Percentiles rank a stretch among this genome's conserved stretches.
These are phyloP conservation scores for Clarias magur DNA, from an alignment of 2,113 vertebrate genomes.

Conservation along the genomic window DNA sequence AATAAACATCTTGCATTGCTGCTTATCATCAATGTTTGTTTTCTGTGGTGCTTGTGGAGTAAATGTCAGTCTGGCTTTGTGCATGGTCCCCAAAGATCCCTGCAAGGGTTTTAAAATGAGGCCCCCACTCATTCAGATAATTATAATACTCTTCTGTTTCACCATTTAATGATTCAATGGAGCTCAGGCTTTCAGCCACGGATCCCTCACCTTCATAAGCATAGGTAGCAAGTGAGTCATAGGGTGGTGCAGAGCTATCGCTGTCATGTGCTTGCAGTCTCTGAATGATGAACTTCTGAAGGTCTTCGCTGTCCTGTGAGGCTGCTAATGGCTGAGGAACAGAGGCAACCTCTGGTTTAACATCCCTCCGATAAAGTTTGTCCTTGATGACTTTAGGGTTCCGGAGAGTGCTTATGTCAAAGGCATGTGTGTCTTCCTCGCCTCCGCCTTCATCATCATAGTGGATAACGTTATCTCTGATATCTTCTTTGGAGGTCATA, in stretches of 20 bases:
- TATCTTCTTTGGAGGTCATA: constrained; percentile 98
- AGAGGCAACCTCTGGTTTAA: constrained; percentile 84
- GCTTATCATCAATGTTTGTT: constrained; percentile 68
- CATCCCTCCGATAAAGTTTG: constrained; percentile 87
- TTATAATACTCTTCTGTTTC: constrained; percentile 90
- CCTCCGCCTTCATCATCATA: constrained; percentile 98
- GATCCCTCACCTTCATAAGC: constrained; percentile 95
- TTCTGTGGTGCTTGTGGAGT: constrained; percentile 57
- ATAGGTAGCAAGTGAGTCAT: constrained; percentile 94
- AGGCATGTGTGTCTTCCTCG: constrained; percentile 97
- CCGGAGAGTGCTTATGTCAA: constrained; percentile 94
- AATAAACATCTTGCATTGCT: constrained; percentile 36
- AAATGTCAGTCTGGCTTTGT: constrained; percentile 71
- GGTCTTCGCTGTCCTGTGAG: constrained; percentile 85
- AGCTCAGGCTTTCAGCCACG: constrained; percentile 91
- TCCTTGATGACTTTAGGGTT: constrained; percentile 94
- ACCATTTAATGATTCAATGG: constrained; percentile 82
- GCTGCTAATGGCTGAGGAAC: constrained; percentile 66
- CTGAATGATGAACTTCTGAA: constrained; percentile 90
- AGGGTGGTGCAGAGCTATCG: constrained; percentile 88
- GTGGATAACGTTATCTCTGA: constrained; percentile 97
- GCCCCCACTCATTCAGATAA: constrained; percentile 93
- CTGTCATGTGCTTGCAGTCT: constrained; percentile 86
- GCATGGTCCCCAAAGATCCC: constrained; percentile 89
- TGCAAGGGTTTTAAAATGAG: constrained; percentile 92